Percentiles rank a stretch among this genome's conserved stretches.
phyloP scores from a whole-genome alignment of 2,113 vertebrate genomes.

The Oreotrochilus melanogaster region DNA sequence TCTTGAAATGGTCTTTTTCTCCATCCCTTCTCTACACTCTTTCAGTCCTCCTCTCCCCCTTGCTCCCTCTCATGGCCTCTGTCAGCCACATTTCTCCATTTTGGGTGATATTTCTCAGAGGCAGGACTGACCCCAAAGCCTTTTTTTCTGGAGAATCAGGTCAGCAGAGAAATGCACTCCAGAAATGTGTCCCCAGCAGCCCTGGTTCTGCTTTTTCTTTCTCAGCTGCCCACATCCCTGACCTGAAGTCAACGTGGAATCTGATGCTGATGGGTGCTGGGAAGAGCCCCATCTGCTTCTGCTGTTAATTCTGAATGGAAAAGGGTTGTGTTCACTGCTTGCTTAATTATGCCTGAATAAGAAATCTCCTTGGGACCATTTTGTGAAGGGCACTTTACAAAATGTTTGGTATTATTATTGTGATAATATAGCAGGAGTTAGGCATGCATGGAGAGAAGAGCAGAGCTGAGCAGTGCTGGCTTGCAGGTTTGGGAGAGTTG shows the following conservation, averaged over 20 bases:
- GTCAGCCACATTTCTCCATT: not conserved
- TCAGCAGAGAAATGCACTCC: not conserved
- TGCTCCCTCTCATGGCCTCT: not conserved
- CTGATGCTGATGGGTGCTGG: accelerated
- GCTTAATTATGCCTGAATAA: slow-evolving; percentile 24
- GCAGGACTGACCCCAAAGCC: not conserved
- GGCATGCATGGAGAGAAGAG: not conserved
- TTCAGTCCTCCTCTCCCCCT: not conserved
- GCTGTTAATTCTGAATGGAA: not conserved
- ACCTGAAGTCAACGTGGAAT: not conserved
- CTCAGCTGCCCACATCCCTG: not conserved
- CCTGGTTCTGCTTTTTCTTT: not conserved
- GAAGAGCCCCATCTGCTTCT: not conserved
- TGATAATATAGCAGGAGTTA: not conserved
- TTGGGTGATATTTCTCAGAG: not conserved
- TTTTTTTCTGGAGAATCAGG: not conserved
- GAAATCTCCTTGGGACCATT: not conserved
- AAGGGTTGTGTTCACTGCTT: not conserved
- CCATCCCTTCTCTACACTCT: not conserved
- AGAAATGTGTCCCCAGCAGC: not conserved
- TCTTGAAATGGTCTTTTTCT: not conserved
- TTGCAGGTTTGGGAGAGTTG: not conserved
- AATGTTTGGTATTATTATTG: slow-evolving; percentile 6
- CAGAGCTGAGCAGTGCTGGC: not conserved
- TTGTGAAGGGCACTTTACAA: slow-evolving; percentile 22